Evolutionary conservation across 2,113 vertebrate species (phyloP), one percentile per base, ranked within the genome.

Genomic region (Cyprinodon tularosa): DNA sequence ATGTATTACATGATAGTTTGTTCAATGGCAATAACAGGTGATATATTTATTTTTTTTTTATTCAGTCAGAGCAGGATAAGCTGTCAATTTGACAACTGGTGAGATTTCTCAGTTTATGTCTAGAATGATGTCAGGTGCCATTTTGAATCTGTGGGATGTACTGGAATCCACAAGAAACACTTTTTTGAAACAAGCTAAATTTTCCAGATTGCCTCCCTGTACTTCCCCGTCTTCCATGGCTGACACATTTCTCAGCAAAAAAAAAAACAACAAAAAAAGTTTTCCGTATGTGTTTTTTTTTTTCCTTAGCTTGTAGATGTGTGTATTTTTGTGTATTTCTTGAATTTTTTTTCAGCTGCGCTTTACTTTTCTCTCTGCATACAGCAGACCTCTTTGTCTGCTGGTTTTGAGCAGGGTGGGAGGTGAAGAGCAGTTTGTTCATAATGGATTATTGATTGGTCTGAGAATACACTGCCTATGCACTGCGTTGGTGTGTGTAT

Each of bases 371-470:
- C 45, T 76, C 73, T 76, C 59, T 86, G 63, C 68, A 78, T 82
- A 93, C 93, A 94, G 91, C 94, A 92, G 81, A 87, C 53, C 89
- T 89, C 92, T 93, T 94, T 94, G 93, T 94, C 92, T 91, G 81
- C 87, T 83, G 70, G 90, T 92, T 94, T 90, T 91, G 91, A 91
- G 77, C 89, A 85, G 90, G 91, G 93, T 86, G 89, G 90, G 93
- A 91, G 92, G 91, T 92, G 92, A 95, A 91, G 92, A 93, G 94
- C 88, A 92, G 95, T 95, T 94, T 91, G 95, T 93, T 95, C 95
- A 96, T 97, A 96, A 97, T 96, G 96, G 95, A 96, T 96, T 96
- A 97, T 96, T 97, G 96, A 97, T 96, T 94, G 95, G 93, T 93
- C 93, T 91, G 93, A 74, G 83, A 95, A 95, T 93, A 93, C 94